These are phyloP conservation scores for Cyanistes caeruleus DNA, from an alignment of 2,113 vertebrate species.

Conservation along the genomic window DNA sequence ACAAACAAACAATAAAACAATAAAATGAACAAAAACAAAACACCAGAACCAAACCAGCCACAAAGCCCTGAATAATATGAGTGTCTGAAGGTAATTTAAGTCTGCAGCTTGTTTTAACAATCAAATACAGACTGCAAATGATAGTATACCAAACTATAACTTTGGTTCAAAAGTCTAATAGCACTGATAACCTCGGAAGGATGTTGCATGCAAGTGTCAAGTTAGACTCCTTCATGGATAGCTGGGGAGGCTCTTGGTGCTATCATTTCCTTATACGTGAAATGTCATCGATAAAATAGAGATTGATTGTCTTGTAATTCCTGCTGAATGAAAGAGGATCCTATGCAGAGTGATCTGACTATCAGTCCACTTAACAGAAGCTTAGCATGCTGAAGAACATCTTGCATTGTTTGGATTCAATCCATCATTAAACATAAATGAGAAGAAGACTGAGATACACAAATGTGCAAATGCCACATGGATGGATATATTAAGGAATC, in stretches of 20 bases:
- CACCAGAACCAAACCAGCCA: fast-evolving
- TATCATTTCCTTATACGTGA: background rate
- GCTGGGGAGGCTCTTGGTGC: background rate
- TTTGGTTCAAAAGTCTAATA: background rate
- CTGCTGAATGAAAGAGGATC: background rate
- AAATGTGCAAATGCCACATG: slow-evolving; percentile 74
- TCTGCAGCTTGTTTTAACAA: background rate
- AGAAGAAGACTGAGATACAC: slow-evolving; percentile 60
- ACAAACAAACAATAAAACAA: background rate
- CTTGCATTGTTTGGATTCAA: slow-evolving; percentile 76
- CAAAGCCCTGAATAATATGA: background rate
- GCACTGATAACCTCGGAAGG: background rate
- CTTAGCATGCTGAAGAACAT: slow-evolving; percentile 75
- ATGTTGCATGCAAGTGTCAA: background rate
- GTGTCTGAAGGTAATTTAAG: background rate
- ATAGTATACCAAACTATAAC: background rate
- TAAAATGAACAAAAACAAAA: background rate
- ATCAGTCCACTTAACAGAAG: slow-evolving; percentile 64
- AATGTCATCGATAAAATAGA: background rate
- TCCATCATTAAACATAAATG: slow-evolving; percentile 78
- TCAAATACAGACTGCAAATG: background rate
- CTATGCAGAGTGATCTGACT: slow-evolving; percentile 10
- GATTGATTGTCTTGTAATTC: background rate
- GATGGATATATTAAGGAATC: slow-evolving; percentile 69
- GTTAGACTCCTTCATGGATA: background rate